A percentile compares a stretch with the other conserved stretches of the same genome.
phyloP scores from a whole-genome alignment of 2,888 invertebrate genomes.

The Sminthurides aquaticus region DNA sequence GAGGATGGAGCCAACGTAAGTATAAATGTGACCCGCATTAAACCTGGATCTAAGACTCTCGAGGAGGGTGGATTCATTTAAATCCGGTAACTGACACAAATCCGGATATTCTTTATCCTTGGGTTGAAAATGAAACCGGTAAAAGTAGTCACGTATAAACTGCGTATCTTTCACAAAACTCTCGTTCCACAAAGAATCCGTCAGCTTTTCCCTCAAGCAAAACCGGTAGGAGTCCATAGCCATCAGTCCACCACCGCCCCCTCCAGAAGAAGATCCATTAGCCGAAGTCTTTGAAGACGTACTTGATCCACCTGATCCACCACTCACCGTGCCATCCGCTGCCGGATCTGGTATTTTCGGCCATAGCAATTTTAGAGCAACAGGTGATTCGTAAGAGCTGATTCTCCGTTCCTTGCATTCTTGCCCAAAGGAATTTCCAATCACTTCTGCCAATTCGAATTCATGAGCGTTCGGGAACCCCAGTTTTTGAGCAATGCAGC shows the following conservation, averaged over 20 bases:
- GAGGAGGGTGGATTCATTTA: conserved; percentile 85
- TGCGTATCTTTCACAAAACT: conserved; percentile 79
- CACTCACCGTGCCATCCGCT: no score
- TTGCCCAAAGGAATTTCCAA: conserved; percentile 74
- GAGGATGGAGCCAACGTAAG: conserved; percentile 89
- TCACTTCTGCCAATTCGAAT: conserved; percentile 80
- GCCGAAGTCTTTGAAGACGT: neutral
- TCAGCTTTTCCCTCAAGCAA: conserved; percentile 77
- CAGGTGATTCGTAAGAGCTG: conserved; percentile 54
- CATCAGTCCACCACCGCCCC: neutral
- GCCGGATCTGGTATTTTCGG: conserved; percentile 51
- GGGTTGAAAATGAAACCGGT: conserved; percentile 82
- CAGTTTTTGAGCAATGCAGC: conserved; percentile 72
- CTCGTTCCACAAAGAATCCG: conserved; percentile 77
- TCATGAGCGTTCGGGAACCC: conserved; percentile 57
- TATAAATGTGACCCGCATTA: conserved; percentile 86
- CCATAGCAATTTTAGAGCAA: conserved; percentile 51
- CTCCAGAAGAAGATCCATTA: neutral
- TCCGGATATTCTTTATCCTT: conserved; percentile 91
- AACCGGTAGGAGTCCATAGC: conserved; percentile 55
- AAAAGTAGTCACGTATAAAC: conserved; percentile 84
- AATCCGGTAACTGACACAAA: conserved; percentile 86
- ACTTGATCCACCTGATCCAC: neutral
- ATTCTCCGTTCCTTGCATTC: conserved; percentile 88
- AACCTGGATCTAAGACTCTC: conserved; percentile 85